Percentiles rank a stretch among this genome's conserved stretches.
phyloP scores from a whole-genome alignment of 2,888 invertebrate genomes.

The Idaea straminata region DNA sequence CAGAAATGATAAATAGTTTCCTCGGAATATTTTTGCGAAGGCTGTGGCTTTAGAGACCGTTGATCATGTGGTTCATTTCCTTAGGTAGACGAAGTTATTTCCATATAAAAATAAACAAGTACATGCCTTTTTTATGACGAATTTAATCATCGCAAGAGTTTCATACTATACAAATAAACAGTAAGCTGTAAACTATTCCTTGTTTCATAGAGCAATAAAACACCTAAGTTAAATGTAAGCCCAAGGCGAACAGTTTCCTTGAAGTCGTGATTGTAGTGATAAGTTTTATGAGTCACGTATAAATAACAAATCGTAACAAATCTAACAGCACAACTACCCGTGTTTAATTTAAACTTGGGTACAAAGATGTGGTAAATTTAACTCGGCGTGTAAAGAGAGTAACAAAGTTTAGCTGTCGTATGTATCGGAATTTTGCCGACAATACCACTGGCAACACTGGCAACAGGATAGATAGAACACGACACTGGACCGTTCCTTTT shows the following conservation, averaged over 20 bases:
- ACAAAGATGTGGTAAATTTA: conserved; percentile 21
- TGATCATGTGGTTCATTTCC: conserved; percentile 59
- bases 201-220: conserved; percentile 39
- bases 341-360: conserved; percentile 32
- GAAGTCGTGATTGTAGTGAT: conserved; percentile 41
- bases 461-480: neutral
- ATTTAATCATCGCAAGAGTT: conserved; percentile 3
- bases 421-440: conserved; percentile 25
- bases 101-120: conserved; percentile 37
- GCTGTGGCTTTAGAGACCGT: conserved; percentile 56
- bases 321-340: conserved; percentile 17
- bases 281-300: conserved; percentile 50
- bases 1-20: neutral
- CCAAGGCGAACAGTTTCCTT: conserved; percentile 48
- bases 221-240: conserved; percentile 51
- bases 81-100: conserved; percentile 49
- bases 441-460: neutral
- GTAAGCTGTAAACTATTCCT: conserved; percentile 31
- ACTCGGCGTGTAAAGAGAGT: conserved; percentile 25
- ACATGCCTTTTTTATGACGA: conserved; percentile 22
- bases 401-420: conserved; percentile 24
- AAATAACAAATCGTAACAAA: conserved; percentile 27
- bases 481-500: neutral
- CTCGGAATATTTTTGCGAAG: conserved; percentile 14
- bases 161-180: neutral